These are phyloP conservation scores for Hipparchia semele DNA, from an alignment of 2,888 invertebrate species.

Conservation along the genomic window DNA sequence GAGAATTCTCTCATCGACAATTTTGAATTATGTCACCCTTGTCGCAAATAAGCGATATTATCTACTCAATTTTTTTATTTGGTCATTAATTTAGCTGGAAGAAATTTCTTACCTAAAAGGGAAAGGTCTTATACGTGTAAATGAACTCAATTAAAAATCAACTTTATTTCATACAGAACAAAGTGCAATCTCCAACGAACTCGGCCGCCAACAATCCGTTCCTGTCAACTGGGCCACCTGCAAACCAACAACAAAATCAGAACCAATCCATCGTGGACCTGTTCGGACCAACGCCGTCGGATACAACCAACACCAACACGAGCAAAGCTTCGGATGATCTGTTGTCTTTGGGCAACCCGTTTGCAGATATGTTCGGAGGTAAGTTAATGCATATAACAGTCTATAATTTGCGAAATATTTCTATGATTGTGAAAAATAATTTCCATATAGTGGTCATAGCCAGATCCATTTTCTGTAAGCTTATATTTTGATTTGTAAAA, in stretches of 20 bases:
- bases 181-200: constrained; percentile 90
- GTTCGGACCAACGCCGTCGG: constrained; percentile 85
- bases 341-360: constrained; percentile 94
- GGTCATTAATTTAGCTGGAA: background rate
- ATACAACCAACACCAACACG: constrained; percentile 52
- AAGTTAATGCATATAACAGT: constrained; percentile 39
- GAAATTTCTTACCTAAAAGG: background rate
- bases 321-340: constrained; percentile 92
- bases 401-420: too few species aligned
- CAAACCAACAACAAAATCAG: constrained; percentile 50
- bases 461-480: background rate
- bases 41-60: too few species aligned
- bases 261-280: constrained; percentile 88
- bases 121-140: background rate
- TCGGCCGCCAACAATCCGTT: constrained; percentile 92
- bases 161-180: constrained; percentile 68
- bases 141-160: constrained; percentile 5
- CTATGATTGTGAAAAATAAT: background rate
- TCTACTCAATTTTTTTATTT: too few species aligned
- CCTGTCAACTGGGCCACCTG: constrained; percentile 87
- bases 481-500: background rate
- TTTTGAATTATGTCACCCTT: too few species aligned
- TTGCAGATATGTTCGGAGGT: constrained; percentile 92
- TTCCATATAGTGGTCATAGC: background rate
- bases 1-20: too few species aligned